Conservation (phyloP, 2,888 invertebrate species). For the Rhagophthalmus giganteus region DNA sequence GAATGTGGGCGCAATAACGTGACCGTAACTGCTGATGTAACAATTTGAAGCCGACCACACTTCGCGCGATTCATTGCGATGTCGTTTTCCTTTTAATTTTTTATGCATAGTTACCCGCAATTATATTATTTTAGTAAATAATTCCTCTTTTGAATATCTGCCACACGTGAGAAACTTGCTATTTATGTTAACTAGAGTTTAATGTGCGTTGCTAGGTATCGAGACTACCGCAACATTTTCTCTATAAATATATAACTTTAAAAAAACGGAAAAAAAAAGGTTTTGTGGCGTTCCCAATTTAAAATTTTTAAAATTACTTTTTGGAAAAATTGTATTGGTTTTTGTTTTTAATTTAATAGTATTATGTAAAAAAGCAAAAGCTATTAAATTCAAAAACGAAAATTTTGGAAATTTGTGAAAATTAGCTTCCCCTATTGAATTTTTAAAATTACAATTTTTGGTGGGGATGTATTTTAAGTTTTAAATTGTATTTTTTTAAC, state of each 20-base stretch:
- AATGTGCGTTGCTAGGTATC: too few relatives aligned
- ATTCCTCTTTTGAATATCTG: neutral
- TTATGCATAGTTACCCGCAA: neutral
- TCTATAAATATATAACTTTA: too few relatives aligned
- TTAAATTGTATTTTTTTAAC: too few relatives aligned
- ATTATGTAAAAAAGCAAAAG: too few relatives aligned
- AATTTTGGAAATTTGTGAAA: too few relatives aligned
- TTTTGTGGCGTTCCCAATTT: neutral
- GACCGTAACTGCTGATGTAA: neutral
- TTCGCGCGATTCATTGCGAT: neutral
- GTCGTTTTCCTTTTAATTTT: neutral
- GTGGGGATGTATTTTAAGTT: too few relatives aligned
- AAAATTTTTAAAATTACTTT: neutral
- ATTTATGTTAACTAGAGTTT: too few relatives aligned
- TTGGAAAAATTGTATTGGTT: neutral
- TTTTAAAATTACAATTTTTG: too few relatives aligned
- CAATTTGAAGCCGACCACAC: neutral
- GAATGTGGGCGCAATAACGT: neutral
- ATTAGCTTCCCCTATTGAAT: too few relatives aligned
- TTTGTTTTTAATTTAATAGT: too few relatives aligned
- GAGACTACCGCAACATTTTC: neutral
- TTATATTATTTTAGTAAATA: neutral
- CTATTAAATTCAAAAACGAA: too few relatives aligned
- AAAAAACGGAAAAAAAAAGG: too few relatives aligned
- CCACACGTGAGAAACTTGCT: neutral